These are phyloP conservation scores for Iphiclides podalirius DNA, from an alignment of 2,888 invertebrate genomes.

Conservation along the genomic window DNA sequence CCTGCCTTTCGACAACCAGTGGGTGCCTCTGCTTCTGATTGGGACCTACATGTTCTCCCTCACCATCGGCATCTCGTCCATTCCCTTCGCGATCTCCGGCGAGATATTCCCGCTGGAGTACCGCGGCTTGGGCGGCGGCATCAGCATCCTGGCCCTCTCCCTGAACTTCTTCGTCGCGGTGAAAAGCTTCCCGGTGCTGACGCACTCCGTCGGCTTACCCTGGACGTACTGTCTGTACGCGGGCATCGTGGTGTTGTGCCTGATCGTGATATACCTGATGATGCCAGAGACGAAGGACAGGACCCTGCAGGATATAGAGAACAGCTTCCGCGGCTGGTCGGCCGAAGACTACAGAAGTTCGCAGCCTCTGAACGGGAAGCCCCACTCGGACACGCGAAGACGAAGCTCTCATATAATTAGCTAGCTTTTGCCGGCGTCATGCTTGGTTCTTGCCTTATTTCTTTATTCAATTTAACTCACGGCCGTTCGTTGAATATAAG, in stretches of 20 bases:
- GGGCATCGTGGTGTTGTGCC: slow-evolving; percentile 71
- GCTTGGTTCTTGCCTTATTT: too few relatives aligned
- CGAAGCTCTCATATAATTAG: slow-evolving; percentile 65
- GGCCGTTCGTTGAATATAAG: too few relatives aligned
- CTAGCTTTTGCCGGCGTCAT: too few relatives aligned
- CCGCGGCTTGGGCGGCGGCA: slow-evolving; percentile 83
- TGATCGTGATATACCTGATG: slow-evolving; percentile 76
- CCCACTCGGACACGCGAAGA: slow-evolving; percentile 45
- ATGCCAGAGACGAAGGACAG: slow-evolving; percentile 85
- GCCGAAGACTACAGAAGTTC: slow-evolving; percentile 43
- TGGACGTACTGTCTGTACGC: slow-evolving; percentile 82
- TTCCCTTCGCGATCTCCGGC: slow-evolving; percentile 86
- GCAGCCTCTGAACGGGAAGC: slow-evolving; percentile 49
- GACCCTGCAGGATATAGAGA: slow-evolving; percentile 84
- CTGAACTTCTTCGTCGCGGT: slow-evolving; percentile 83
- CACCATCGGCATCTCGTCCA: slow-evolving; percentile 81
- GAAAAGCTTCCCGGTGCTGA: slow-evolving; percentile 82
- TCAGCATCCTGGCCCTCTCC: slow-evolving; percentile 82
- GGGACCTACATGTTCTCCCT: slow-evolving; percentile 80
- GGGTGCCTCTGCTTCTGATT: slow-evolving; percentile 72
- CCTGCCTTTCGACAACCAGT: slow-evolving; percentile 57
- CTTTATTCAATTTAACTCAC: too few relatives aligned
- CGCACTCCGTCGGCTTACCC: slow-evolving; percentile 68
- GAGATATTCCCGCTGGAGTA: slow-evolving; percentile 84
- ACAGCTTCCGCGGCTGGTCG: slow-evolving; percentile 60